These are phyloP conservation scores for Karalla daura DNA, from an alignment of 2,797 vertebrate species.

Conservation along the genomic window DNA sequence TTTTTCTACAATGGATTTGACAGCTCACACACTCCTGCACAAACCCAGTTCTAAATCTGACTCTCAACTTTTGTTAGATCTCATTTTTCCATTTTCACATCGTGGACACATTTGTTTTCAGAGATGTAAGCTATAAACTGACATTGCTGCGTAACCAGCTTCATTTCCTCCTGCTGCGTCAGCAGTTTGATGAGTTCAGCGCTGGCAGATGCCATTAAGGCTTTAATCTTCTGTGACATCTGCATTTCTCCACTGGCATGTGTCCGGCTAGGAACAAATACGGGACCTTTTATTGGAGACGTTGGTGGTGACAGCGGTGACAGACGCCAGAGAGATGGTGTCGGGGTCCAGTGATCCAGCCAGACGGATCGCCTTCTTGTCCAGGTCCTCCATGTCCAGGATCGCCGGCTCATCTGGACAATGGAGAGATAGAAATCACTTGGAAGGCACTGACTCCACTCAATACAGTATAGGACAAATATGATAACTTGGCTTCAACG, in stretches of 20 bases:
- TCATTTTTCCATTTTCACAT: neutral
- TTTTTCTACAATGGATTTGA: neutral
- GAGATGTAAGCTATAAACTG: neutral
- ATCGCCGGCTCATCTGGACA: constrained; percentile 90
- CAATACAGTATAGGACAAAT: neutral
- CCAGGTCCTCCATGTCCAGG: constrained; percentile 92
- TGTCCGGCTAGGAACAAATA: neutral
- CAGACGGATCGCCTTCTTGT: constrained; percentile 85
- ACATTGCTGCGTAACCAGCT: neutral
- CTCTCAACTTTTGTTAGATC: neutral
- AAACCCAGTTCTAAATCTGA: neutral
- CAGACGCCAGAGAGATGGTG: constrained; percentile 92
- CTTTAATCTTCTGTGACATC: neutral
- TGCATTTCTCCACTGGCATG: neutral
- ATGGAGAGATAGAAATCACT: too few relatives aligned
- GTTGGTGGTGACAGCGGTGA: constrained; percentile 95
- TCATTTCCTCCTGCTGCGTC: neutral
- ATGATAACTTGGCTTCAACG: neutral
- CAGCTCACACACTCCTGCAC: neutral
- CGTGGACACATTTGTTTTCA: neutral
- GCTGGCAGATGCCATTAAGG: neutral
- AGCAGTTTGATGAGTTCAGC: constrained; percentile 2
- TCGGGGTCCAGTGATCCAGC: constrained; percentile 89
- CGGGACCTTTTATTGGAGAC: constrained; percentile 96
- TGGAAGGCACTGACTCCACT: too few relatives aligned